phyloP scores from a whole-genome alignment of 2,888 invertebrate genomes.

The Chesias legatella region DNA sequence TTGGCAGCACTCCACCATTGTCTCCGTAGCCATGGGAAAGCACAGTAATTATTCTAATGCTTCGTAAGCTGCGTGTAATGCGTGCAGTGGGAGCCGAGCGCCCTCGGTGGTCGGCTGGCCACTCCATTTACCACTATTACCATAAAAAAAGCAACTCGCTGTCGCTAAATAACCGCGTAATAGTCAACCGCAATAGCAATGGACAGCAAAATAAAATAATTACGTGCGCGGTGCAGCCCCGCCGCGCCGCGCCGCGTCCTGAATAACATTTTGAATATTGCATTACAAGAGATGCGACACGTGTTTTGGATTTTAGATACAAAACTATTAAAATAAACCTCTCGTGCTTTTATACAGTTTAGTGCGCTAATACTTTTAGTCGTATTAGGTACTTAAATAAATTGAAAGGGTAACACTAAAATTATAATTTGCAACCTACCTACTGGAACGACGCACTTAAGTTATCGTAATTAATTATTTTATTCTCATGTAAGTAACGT shows the following conservation, averaged over 20 bases:
- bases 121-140: constrained; percentile 56
- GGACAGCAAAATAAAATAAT: constrained; percentile 54
- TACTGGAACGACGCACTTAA: no score
- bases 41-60: constrained; percentile 46
- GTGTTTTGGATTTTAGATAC: constrained; percentile 47
- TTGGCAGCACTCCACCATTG: constrained; percentile 34
- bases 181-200: constrained; percentile 53
- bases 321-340: constrained; percentile 40
- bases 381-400: no score
- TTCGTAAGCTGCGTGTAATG: constrained; percentile 39
- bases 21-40: constrained; percentile 25
- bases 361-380: constrained; percentile 26
- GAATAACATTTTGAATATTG: constrained; percentile 54
- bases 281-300: constrained; percentile 35
- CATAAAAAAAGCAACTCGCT: constrained; percentile 53
- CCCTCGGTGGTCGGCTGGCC: constrained; percentile 46
- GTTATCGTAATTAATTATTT: no score
- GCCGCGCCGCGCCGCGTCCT: constrained; percentile 36
- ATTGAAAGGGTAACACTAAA: no score
- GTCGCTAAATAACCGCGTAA: constrained; percentile 58
- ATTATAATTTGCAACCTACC: no score
- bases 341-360: constrained; percentile 36
- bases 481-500: no score
- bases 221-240: constrained; percentile 33
- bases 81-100: constrained; percentile 13